These are phyloP conservation scores for Gadopsis marmoratus DNA, from an alignment of 2,797 vertebrate genomes.

Conservation along the genomic window DNA sequence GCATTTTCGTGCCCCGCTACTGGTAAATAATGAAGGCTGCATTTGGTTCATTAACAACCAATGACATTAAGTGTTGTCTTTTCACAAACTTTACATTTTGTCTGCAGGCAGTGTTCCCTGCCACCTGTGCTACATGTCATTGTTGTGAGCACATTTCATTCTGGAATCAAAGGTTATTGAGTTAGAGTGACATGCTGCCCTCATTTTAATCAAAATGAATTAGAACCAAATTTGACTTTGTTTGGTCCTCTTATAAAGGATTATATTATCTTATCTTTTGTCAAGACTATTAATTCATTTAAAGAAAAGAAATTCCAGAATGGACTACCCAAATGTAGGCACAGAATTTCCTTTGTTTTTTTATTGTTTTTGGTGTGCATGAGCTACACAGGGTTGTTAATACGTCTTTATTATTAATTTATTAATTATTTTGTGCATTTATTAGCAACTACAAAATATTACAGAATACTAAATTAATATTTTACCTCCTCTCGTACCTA, in stretches of 20 bases:
- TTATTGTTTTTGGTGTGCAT: background rate
- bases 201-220: background rate
- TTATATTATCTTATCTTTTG: too few species aligned
- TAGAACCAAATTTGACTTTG: background rate
- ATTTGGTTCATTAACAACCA: background rate
- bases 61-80: background rate
- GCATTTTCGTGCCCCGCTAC: background rate
- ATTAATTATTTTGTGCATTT: background rate
- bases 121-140: conserved; percentile 1
- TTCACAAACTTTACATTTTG: background rate
- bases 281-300: background rate
- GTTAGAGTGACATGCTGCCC: background rate
- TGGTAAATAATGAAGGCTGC: background rate
- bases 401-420: background rate
- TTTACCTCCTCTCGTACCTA: background rate
- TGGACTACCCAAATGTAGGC: background rate
- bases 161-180: background rate
- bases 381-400: background rate
- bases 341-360: background rate
- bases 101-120: background rate
- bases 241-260: background rate
- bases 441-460: background rate
- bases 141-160: background rate
- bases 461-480: background rate
- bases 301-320: background rate